These are phyloP conservation scores for Hirudinaria manillensis DNA, from an alignment of 2,888 invertebrate species.

Conservation along the genomic window DNA sequence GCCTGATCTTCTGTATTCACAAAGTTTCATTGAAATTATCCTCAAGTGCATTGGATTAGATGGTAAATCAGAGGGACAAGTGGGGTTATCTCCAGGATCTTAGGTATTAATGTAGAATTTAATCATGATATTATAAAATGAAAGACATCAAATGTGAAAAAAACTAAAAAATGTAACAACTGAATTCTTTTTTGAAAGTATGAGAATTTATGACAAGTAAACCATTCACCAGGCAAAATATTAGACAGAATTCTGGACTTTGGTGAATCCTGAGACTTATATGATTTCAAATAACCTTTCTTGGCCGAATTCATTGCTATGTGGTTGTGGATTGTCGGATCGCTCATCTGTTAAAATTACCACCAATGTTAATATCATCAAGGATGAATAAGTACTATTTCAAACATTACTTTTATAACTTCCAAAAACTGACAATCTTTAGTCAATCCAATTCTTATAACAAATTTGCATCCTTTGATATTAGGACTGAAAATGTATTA, in stretches of 20 bases:
- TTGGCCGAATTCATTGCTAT: background rate
- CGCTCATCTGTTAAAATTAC: background rate
- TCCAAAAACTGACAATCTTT: constrained; percentile 26
- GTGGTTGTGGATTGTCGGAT: constrained; percentile 11
- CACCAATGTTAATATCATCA: background rate
- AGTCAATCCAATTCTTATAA: constrained; percentile 19
- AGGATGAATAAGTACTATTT: background rate
- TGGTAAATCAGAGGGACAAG: too few species aligned
- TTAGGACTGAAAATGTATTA: background rate
- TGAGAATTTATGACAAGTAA: too few species aligned
- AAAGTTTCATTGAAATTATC: background rate
- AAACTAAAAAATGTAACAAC: too few species aligned
- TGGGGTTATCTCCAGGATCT: too few species aligned
- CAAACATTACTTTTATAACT: constrained; percentile 19
- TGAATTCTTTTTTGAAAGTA: too few species aligned
- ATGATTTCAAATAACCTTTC: too few species aligned
- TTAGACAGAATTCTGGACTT: too few species aligned
- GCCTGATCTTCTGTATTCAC: constrained; percentile 3
- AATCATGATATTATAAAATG: too few species aligned
- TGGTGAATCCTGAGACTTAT: too few species aligned
- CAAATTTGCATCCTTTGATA: constrained; percentile 18
- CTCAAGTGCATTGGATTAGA: background rate
- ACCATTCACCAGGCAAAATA: too few species aligned
- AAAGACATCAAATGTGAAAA: too few species aligned
- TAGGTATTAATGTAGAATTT: too few species aligned